Percentiles rank a stretch among this genome's conserved stretches.
These are phyloP conservation scores for Isichthys henryi DNA, from an alignment of 2,113 vertebrate species.

Conservation along the genomic window DNA sequence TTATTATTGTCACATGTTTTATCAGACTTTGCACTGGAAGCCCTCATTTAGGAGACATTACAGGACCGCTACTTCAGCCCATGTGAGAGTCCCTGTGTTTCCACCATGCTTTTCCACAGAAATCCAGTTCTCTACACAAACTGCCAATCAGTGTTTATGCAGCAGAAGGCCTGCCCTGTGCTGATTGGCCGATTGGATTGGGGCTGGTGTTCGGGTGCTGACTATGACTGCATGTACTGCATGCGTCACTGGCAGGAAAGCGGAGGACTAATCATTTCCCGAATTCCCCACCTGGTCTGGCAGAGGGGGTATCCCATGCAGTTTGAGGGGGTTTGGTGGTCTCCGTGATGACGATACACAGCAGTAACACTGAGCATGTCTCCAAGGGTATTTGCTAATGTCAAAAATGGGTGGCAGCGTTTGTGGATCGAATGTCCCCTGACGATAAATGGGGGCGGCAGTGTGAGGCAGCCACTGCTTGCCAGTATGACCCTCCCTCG, in stretches of 20 bases:
- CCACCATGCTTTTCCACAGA: not conserved
- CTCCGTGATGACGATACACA: not conserved
- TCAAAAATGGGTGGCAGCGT: not conserved
- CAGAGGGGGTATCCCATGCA: not conserved
- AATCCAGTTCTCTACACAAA: not conserved
- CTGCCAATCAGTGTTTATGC: not conserved
- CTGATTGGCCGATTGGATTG: not conserved
- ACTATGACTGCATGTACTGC: not conserved
- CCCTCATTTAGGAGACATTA: not conserved
- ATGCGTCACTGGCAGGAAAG: not conserved
- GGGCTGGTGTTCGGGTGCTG: not conserved
- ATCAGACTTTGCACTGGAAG: not conserved
- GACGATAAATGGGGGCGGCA: not conserved
- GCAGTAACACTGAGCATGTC: not conserved
- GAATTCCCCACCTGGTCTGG: not conserved
- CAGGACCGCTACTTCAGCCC: not conserved
- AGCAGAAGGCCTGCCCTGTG: not conserved
- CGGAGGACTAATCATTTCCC: not conserved
- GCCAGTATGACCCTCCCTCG: not conserved
- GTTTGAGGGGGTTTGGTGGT: not conserved
- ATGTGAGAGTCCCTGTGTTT: not conserved
- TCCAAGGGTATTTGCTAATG: not conserved
- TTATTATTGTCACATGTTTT: too few species aligned
- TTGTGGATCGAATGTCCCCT: not conserved
- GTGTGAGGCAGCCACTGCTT: not conserved